Conservation (phyloP, 2,797 vertebrate genomes). For the Trematomus bernacchii region DNA sequence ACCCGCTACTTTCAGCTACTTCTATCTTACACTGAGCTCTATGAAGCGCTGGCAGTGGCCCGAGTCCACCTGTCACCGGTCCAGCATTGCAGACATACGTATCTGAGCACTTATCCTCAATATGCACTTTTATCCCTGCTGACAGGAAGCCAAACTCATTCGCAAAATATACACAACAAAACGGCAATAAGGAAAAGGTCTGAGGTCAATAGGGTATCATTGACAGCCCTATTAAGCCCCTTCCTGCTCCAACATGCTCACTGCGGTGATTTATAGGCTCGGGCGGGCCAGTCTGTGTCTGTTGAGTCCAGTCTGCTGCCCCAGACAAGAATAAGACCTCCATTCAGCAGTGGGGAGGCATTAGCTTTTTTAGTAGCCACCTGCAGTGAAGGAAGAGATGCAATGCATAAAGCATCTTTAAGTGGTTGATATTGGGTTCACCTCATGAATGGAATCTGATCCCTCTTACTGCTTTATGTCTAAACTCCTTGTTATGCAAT, state of each 20-base stretch:
- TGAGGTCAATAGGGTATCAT: conserved; percentile 61
- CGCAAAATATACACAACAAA: conserved; percentile 24
- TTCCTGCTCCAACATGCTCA: conserved; percentile 45
- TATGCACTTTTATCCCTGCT: conserved; percentile 16
- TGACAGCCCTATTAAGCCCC: conserved; percentile 53
- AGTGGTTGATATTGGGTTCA: conserved; percentile 58
- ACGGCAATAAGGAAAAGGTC: conserved; percentile 6
- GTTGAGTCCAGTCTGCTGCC: conserved; percentile 49
- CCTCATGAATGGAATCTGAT: conserved; percentile 45
- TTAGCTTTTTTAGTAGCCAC: conserved; percentile 51
- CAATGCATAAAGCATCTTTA: conserved; percentile 48
- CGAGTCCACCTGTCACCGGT: conserved; percentile 38
- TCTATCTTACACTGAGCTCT: conserved; percentile 45
- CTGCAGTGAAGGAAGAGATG: conserved; percentile 54
- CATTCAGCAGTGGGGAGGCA: conserved; percentile 47
- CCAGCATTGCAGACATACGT: conserved; percentile 40
- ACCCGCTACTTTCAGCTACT: conserved; percentile 1
- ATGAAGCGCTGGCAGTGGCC: conserved; percentile 47
- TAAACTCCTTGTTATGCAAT: conserved; percentile 15
- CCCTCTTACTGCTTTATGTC: conserved; percentile 18
- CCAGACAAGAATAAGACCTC: conserved; percentile 58
- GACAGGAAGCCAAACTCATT: conserved; percentile 22
- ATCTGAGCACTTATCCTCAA: conserved; percentile 26
- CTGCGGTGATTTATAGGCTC: conserved; percentile 62
- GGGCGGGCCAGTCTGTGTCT: conserved; percentile 48